Evolutionary conservation across 2,797 vertebrate genomes (phyloP).

Genomic region (Manis crassicaudata): DNA sequence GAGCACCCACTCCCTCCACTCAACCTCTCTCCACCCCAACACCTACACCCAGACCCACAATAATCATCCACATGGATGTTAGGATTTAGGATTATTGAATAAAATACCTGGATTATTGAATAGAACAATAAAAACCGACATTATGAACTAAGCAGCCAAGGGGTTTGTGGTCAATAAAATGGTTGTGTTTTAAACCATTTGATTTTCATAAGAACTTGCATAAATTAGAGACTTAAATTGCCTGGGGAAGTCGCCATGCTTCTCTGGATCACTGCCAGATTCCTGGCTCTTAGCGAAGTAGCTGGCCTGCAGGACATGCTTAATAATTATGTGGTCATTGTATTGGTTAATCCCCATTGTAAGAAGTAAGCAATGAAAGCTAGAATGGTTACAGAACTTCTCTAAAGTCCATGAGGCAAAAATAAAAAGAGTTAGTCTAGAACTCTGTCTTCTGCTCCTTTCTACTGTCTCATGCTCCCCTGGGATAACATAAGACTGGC

Average conservation of each 20-base stretch:
- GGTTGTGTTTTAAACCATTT: background rate
- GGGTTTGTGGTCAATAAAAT: background rate
- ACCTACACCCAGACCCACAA: background rate
- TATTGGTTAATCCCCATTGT: background rate
- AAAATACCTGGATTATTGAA: background rate
- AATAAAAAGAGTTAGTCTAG: background rate
- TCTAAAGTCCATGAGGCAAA: background rate
- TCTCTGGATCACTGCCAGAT: background rate
- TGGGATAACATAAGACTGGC: background rate
- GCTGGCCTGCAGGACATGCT: background rate
- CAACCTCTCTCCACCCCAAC: background rate
- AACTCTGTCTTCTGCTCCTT: background rate
- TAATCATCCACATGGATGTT: background rate
- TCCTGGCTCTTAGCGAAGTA: background rate
- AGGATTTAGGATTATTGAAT: background rate
- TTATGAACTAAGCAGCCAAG: background rate
- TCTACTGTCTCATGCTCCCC: background rate
- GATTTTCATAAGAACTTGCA: conserved; percentile 6
- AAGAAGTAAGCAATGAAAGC: background rate
- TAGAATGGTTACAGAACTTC: background rate
- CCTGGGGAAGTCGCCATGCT: background rate
- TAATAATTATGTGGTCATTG: background rate
- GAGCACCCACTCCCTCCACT: background rate
- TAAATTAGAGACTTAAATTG: background rate
- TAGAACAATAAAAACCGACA: background rate